Conservation (phyloP, 2,113 vertebrate species). For the Callopanchax toddi region DNA sequence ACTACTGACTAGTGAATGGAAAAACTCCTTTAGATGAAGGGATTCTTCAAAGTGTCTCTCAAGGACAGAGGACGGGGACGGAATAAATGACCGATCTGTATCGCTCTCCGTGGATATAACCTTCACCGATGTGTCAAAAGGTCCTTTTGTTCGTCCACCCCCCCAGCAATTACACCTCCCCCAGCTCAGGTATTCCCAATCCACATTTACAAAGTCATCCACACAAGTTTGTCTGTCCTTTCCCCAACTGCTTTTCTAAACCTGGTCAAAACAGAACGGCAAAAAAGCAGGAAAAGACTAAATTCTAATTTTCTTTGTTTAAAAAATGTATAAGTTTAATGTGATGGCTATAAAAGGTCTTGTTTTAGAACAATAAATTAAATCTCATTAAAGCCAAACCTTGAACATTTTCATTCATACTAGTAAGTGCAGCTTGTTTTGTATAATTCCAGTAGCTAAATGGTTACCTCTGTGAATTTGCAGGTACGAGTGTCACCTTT, state of each 20-base stretch:
- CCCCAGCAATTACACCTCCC: conserved; percentile 50
- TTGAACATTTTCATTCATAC: neutral
- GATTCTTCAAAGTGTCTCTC: conserved; percentile 28
- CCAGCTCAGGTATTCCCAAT: conserved; percentile 23
- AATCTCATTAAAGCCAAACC: too few relatives aligned
- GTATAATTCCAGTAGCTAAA: neutral
- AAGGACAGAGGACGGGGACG: conserved; percentile 40
- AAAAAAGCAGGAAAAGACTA: conserved; percentile 4
- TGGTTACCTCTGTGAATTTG: neutral
- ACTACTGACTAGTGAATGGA: conserved; percentile 2
- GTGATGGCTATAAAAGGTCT: neutral
- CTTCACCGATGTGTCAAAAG: conserved; percentile 62
- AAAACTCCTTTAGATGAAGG: conserved; percentile 1
- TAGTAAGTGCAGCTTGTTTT: neutral
- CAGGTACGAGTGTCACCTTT: conserved; percentile 16
- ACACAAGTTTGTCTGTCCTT: conserved; percentile 16
- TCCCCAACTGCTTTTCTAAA: conserved; percentile 19
- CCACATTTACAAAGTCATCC: conserved; percentile 54
- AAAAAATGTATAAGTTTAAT: too few relatives aligned
- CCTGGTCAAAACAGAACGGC: conserved; percentile 23
- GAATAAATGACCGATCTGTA: conserved; percentile 54
- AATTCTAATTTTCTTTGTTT: neutral
- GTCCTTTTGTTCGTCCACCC: conserved; percentile 57
- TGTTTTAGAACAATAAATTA: neutral
- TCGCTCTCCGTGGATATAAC: conserved; percentile 49